Base-by-base conservation (phyloP, 1,140 invertebrate genomes). In the Aphaenogaster rudis region DNA sequence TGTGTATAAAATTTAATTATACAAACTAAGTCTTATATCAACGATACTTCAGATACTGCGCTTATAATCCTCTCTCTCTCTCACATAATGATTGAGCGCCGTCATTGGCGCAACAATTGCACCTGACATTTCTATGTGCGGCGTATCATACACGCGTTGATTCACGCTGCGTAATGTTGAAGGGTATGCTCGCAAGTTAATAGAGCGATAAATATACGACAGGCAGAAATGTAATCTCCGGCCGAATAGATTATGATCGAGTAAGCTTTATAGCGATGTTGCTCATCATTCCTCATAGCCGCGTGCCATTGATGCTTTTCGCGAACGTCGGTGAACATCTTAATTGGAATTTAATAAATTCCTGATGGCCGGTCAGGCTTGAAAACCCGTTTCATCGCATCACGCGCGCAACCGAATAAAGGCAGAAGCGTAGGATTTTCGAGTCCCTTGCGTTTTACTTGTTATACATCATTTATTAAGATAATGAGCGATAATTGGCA, bases 171-270 rank as follows among this genome's bases (percentile, higher is more conserved):
- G 39, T 39, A 63, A 61, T 2, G 8, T 50, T 42, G 54, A 78
- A 78, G 36, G 21, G n/a, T 63, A 36, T 39, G 42, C 54, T 63
- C 21, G 71, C 45, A 63, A 77, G 71, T 61, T 85, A 86, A 80
- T 72, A 78, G 61, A 79, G 88, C 71, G 50, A 88, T 80, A 86
- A 84, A 86, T 86, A 80, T 86, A 72, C 50, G 78, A 81, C 36
- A 15, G 21, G 9, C 21, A 79, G 66, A 81, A 81, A 72, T 81
- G 50, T 69, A 81, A 81, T 81, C 79, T 81, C 66, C 79, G 79
- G 50, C 54, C 36, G 64, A 57, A 69, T 45, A 81, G 79, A 81
- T 79, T 79, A 64, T 88, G 71, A 86, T 64, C 45, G 33, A 8
- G 45, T 80, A 71, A 69, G 86, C 81, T 80, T 88, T 79, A 77